These are phyloP conservation scores for Hylaeus anthracinus DNA, from an alignment of 1,140 invertebrate species.

Conservation along the genomic window DNA sequence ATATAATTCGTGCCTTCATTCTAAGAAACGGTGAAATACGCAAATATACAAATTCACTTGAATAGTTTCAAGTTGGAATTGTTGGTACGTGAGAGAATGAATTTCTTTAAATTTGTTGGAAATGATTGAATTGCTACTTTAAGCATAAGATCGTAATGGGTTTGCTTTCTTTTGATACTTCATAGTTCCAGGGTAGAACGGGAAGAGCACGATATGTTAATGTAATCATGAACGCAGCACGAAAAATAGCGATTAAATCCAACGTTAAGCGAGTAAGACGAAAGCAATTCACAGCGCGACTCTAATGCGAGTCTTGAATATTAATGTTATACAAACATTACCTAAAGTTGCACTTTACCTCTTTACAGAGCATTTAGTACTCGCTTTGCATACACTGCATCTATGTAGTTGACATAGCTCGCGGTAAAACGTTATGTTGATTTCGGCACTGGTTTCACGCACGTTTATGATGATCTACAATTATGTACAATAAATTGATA, in stretches of 20 bases:
- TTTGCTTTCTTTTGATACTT: not conserved
- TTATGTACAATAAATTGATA: conserved; percentile 6
- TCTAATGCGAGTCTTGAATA: conserved; percentile 33
- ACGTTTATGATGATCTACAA: not conserved
- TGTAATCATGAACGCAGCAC: not conserved
- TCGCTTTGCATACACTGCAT: conserved; percentile 16
- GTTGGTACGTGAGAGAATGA: no score
- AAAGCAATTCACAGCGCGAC: conserved; percentile 7
- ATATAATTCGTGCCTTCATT: no score
- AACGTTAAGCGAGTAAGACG: not conserved
- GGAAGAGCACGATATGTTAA: not conserved
- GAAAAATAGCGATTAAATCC: not conserved
- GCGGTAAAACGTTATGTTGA: conserved; percentile 18
- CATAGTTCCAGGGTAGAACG: not conserved
- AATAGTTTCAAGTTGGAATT: not conserved
- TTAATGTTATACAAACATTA: conserved; percentile 31
- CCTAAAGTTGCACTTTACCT: conserved; percentile 32
- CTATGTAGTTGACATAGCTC: conserved; percentile 1
- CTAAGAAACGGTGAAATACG: no score
- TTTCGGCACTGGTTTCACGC: conserved; percentile 1
- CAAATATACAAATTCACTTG: not conserved
- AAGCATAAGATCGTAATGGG: not conserved
- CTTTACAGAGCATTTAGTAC: conserved; percentile 25
- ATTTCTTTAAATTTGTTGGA: no score
- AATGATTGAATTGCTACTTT: no score